Percentiles rank a stretch among this genome's conserved stretches.
Conservation (phyloP, 1,140 invertebrate genomes). For the Leptinotarsa undecemlineata region DNA sequence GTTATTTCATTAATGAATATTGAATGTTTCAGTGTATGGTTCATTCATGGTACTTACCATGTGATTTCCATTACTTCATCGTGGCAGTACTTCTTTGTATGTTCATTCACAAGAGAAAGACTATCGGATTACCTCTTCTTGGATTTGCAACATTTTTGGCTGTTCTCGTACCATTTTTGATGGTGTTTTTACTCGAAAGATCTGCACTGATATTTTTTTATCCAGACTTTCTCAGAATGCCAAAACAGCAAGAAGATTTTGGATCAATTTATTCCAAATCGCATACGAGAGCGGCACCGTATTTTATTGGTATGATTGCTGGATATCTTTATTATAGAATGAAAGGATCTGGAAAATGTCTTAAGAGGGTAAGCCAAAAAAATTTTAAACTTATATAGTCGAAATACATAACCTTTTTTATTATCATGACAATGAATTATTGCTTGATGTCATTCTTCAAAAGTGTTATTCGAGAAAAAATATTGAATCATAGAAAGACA, state of each 20-base stretch:
- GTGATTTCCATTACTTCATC: conserved; percentile 76
- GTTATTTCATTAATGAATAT: background rate
- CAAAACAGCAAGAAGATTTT: conserved; percentile 57
- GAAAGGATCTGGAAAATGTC: conserved; percentile 35
- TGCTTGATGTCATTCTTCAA: too few species aligned
- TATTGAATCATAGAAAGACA: too few species aligned
- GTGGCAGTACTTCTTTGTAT: conserved; percentile 63
- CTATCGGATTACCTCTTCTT: conserved; percentile 38
- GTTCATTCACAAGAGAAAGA: conserved; percentile 55
- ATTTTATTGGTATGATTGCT: conserved; percentile 60
- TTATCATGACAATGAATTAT: too few species aligned
- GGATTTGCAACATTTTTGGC: conserved; percentile 31
- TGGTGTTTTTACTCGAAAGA: conserved; percentile 55
- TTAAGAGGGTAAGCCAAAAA: conserved; percentile 12
- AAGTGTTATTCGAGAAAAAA: too few species aligned
- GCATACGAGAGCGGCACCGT: conserved; percentile 60
- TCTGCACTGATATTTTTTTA: conserved; percentile 60
- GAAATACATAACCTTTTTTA: background rate
- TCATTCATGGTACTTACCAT: conserved; percentile 76
- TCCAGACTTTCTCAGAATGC: conserved; percentile 57
- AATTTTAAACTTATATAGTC: background rate
- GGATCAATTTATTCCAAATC: conserved; percentile 59
- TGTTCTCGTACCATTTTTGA: conserved; percentile 54
- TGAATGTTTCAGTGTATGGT: conserved; percentile 68
- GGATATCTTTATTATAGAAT: conserved; percentile 57